These are phyloP conservation scores for Ryuthela nishihirai DNA, from an alignment of 2,888 invertebrate genomes.

Conservation along the genomic window DNA sequence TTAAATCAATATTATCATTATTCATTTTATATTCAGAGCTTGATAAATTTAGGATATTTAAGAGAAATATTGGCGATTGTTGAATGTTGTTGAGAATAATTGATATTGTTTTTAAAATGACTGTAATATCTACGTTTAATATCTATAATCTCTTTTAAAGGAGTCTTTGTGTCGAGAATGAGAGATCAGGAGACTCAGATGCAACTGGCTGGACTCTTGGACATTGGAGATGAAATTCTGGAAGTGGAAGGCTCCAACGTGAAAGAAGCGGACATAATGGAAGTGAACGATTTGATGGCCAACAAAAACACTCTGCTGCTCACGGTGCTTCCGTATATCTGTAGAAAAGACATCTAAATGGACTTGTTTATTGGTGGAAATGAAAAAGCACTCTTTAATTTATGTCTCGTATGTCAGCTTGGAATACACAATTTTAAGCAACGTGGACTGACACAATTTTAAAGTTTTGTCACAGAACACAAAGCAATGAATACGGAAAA, in stretches of 20 bases:
- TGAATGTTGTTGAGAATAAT: no score
- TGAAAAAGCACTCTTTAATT: no score
- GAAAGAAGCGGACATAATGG: conserved; percentile 46
- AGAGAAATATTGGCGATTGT: not conserved
- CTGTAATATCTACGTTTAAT: conserved; percentile 5
- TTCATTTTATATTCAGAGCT: no score
- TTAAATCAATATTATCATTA: no score
- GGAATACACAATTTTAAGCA: no score
- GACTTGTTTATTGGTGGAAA: not conserved
- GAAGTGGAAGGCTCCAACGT: conserved; percentile 47
- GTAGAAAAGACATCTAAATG: conserved; percentile 31
- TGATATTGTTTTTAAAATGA: no score
- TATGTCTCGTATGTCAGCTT: no score
- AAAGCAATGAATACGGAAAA: no score
- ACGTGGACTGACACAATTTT: no score
- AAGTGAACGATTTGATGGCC: conserved; percentile 48
- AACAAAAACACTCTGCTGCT: conserved; percentile 44
- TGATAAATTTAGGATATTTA: no score
- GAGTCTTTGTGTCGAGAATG: conserved; percentile 49
- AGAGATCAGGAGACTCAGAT: conserved; percentile 46
- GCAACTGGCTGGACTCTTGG: conserved; percentile 47
- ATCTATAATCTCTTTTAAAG: conserved; percentile 40
- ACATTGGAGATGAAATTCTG: conserved; percentile 50
- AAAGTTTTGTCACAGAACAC: no score
- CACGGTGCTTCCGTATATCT: conserved; percentile 41